phyloP scores from a whole-genome alignment of 2,797 vertebrate genomes.

The Muscicapa striata region DNA sequence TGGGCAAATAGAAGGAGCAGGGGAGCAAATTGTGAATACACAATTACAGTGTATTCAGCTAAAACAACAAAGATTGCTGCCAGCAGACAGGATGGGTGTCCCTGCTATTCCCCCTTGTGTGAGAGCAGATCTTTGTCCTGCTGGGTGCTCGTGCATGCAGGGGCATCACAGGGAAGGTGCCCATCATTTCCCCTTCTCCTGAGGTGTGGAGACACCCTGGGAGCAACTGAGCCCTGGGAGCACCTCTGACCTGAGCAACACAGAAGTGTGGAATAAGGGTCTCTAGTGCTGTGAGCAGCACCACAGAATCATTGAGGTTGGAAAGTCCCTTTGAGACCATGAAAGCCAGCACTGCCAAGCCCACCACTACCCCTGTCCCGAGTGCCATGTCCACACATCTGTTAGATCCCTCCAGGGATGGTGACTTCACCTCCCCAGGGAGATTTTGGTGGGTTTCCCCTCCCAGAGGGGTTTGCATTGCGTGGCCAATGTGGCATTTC shows the following conservation, averaged over 20 bases:
- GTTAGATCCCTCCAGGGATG: neutral
- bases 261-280: fast-evolving
- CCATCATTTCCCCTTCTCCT: neutral
- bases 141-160: fast-evolving
- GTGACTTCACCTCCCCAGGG: neutral
- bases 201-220: neutral
- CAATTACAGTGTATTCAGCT: neutral
- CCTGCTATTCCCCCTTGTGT: fast-evolving
- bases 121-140: neutral
- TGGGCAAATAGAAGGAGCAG: neutral
- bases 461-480: neutral
- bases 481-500: neutral
- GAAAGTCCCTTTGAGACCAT: neutral
- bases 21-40: no score
- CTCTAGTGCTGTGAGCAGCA: neutral
- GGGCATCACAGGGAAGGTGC: neutral
- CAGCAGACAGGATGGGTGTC: neutral
- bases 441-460: neutral
- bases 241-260: neutral
- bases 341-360: neutral
- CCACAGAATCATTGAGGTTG: fast-evolving
- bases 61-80: neutral
- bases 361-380: neutral
- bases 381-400: neutral
- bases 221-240: neutral